These are phyloP conservation scores for Leiothrix lutea DNA, from an alignment of 2,113 vertebrate genomes.

Conservation along the genomic window DNA sequence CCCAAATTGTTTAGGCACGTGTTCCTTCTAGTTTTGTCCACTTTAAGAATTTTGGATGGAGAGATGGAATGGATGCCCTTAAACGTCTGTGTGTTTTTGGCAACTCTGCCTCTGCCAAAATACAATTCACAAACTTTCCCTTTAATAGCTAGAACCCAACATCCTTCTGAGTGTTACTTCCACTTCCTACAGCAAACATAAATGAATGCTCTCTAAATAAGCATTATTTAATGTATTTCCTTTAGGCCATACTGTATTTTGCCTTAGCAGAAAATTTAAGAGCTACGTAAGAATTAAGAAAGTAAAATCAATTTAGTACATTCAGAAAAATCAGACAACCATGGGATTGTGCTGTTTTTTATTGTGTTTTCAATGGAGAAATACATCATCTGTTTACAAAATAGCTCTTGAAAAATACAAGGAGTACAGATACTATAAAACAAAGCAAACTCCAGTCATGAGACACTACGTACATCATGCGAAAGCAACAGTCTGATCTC, in stretches of 20 bases:
- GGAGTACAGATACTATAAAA: conserved; percentile 89
- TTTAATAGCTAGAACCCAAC: neutral
- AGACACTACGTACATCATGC: conserved; percentile 86
- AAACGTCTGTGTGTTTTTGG: neutral
- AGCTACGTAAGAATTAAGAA: neutral
- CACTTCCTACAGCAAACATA: neutral
- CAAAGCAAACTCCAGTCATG: conserved; percentile 87
- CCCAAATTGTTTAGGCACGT: neutral
- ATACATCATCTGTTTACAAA: conserved; percentile 91
- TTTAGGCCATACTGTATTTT: neutral
- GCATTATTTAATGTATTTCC: neutral
- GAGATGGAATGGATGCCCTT: neutral
- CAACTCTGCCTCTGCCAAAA: neutral
- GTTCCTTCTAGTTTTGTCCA: neutral
- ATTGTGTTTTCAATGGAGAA: conserved; percentile 88
- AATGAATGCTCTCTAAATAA: neutral
- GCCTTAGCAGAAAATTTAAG: neutral
- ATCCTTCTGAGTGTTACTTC: neutral
- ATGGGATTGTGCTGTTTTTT: conserved; percentile 83
- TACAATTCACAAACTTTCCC: neutral
- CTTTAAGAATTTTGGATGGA: neutral
- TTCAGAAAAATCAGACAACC: conserved; percentile 68
- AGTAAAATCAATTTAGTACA: neutral
- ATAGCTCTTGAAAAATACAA: conserved; percentile 90
- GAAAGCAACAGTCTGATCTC: conserved; percentile 87